phyloP scores from a whole-genome alignment of 2,797 vertebrate genomes.

The Cuculus canorus region DNA sequence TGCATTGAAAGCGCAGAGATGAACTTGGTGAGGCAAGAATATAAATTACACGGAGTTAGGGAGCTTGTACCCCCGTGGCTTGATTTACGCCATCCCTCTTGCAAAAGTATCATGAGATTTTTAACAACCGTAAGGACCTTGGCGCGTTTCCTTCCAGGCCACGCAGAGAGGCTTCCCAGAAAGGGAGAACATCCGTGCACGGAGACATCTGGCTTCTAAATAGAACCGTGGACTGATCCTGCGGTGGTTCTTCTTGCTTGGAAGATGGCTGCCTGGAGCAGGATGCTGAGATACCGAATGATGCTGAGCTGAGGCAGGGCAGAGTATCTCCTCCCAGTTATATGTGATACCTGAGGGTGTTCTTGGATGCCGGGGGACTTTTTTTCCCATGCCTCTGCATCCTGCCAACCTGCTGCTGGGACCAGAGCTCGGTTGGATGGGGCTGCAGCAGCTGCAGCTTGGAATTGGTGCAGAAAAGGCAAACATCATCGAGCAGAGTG shows the following conservation, averaged over 20 bases:
- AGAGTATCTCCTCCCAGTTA: neutral
- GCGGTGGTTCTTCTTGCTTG: neutral
- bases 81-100: conserved; percentile 56
- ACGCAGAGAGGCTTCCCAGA: neutral
- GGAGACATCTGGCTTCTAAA: neutral
- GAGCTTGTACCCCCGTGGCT: conserved; percentile 29
- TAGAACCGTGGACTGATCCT: neutral
- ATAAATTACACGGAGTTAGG: conserved; percentile 54
- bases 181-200: neutral
- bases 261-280: neutral
- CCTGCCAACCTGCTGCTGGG: neutral
- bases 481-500: neutral
- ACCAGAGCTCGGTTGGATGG: neutral
- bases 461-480: neutral
- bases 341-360: fast-evolving
- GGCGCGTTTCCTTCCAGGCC: conserved; percentile 44
- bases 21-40: conserved; percentile 66
- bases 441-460: neutral
- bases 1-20: conserved; percentile 65
- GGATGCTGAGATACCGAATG: neutral
- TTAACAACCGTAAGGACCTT: conserved; percentile 38
- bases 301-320: neutral
- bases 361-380: neutral
- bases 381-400: fast-evolving
- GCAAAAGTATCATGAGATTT: conserved; percentile 43